Base-by-base conservation (phyloP, 2,888 invertebrate genomes). In the Allolobophora icterica region DNA sequence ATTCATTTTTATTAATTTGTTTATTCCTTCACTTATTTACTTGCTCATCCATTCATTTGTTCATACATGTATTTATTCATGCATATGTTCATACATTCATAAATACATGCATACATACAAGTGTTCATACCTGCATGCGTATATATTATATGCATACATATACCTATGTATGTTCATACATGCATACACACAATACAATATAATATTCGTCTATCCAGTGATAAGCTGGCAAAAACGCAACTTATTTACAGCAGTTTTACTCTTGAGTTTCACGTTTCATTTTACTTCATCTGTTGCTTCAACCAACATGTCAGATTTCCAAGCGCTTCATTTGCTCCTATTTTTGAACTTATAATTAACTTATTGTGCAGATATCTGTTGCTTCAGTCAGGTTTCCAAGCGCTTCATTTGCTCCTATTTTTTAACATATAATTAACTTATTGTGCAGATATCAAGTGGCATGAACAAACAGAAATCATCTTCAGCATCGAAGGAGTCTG, bases 61-160 rank as follows among this genome's bases (percentile, higher is more conserved):
- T 21, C n/a, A 6, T 89, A 34, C 45, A 90, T 90, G 42, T 40
- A 91, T 89, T n/a, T 33, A 83, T 89, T 40, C 45, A 90, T 90
- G 84, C 33, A 90, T 90, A 90, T 24, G 40, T 87, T 84, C 40
- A 89, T 42, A 89, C 45, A 90, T 90, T 11, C 45, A 87, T 90
- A 42, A 19, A n/a, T 90, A 89, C 45, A 90, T 89, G 40, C 42
- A 91, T 91, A 42, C 52, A 89, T 91, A 91, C 35, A 87, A 38
- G 42, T 45, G 40, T 91, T 84, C 35, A 91, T 42, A 91, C 35
- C 13, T 91, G 52, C 6, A 24, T 52, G 24, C 52, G 24, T 52
- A 24, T 24, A 52, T 24, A 52, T 17, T 90, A 87, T 34, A 89
- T 91, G 45, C 35, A 89, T 89, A 89, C 38, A 33, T 89, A 42